phyloP scores from a whole-genome alignment of 2,888 invertebrate genomes.

The Bedellia somnulentella region DNA sequence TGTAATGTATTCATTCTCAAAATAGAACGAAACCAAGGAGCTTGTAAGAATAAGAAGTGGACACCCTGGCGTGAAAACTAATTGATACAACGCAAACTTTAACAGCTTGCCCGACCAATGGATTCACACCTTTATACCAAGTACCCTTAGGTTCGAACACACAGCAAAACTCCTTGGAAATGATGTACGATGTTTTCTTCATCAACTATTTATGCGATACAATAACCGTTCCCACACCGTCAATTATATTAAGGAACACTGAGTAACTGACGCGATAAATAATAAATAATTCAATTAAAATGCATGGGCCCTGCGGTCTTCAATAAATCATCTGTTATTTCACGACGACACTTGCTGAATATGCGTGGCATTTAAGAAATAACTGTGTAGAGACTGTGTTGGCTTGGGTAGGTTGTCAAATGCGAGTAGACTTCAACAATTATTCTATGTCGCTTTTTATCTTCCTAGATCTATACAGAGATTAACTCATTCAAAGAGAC shows the following conservation, averaged over 20 bases:
- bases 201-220: slow-evolving; percentile 1
- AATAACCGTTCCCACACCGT: slow-evolving; percentile 1
- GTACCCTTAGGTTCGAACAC: too few relatives aligned
- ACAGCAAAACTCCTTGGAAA: neutral
- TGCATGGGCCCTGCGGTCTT: slow-evolving; percentile 3
- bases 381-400: too few relatives aligned
- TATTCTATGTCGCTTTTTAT: too few relatives aligned
- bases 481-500: too few relatives aligned
- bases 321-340: slow-evolving; percentile 4
- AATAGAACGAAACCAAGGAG: neutral
- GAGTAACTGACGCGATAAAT: too few relatives aligned
- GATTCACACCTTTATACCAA: neutral
- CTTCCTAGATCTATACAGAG: too few relatives aligned
- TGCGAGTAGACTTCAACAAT: too few relatives aligned
- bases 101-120: neutral
- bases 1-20: neutral
- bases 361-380: too few relatives aligned
- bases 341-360: neutral
- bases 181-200: neutral
- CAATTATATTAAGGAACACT: too few relatives aligned
- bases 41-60: too few relatives aligned
- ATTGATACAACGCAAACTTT: slow-evolving; percentile 1
- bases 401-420: too few relatives aligned
- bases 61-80: slow-evolving; percentile 4
- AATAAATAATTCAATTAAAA: slow-evolving; percentile 8